Conservation (phyloP, 2,888 invertebrate species). For the Lissocephala sabroskyi region DNA sequence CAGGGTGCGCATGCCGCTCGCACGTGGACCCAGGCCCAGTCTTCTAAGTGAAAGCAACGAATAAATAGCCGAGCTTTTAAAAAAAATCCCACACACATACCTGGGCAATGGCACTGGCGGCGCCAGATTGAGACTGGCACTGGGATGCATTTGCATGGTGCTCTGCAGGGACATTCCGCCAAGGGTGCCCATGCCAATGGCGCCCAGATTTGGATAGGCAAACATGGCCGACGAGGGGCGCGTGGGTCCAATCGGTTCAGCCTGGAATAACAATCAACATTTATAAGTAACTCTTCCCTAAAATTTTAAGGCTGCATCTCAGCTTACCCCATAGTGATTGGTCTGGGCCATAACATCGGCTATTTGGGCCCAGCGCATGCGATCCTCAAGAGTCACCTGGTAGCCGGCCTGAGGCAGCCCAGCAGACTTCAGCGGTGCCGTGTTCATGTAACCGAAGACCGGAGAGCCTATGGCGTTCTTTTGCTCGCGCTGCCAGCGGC, state of each 20-base stretch:
- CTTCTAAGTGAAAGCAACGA: conserved; percentile 44
- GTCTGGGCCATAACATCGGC: conserved; percentile 91
- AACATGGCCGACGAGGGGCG: conserved; percentile 89
- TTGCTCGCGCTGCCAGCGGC: conserved; percentile 91
- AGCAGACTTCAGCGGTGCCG: conserved; percentile 79
- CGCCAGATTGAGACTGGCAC: conserved; percentile 73
- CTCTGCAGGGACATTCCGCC: conserved; percentile 73
- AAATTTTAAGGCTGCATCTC: neutral
- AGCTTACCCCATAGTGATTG: conserved; percentile 86
- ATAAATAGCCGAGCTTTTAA: neutral
- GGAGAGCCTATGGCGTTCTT: conserved; percentile 86
- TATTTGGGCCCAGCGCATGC: conserved; percentile 90
- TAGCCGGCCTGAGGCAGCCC: conserved; percentile 81
- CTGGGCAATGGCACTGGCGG: conserved; percentile 85
- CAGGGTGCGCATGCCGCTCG: conserved; percentile 73
- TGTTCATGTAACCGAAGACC: conserved; percentile 90
- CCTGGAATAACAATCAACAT: too few relatives aligned
- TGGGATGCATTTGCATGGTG: conserved; percentile 70
- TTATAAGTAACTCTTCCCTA: too few relatives aligned
- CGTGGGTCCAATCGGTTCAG: conserved; percentile 81
- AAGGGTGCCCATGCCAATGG: conserved; percentile 67
- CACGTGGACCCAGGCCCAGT: conserved; percentile 71
- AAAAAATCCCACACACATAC: conserved; percentile 64
- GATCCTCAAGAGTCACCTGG: conserved; percentile 83
- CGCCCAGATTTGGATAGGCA: conserved; percentile 80